Base-by-base conservation (phyloP, 1,140 invertebrate species). In the Cylas formicarius region DNA sequence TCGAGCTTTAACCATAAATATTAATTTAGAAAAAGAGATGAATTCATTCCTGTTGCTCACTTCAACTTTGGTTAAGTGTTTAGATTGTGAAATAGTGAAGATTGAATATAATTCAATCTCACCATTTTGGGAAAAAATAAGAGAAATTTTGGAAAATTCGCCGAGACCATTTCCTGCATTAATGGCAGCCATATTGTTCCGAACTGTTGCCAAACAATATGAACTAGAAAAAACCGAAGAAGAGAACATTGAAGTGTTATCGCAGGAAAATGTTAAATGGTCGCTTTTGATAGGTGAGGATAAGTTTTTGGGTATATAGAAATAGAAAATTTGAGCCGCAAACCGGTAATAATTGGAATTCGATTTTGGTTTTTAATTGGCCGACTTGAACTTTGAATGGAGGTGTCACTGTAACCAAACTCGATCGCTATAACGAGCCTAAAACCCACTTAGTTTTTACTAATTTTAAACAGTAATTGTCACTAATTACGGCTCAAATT, bases 201-300 rank as follows among this genome's bases (percentile, higher is more conserved):
- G 84, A 62, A 75, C 75, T 17, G 81, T 87, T n/a, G 74, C 76
- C 19, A 62, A 72, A 22, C 67, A 57, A 13, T 56, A 76, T 13
- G 71, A 79, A 47, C 68, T 60, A 43, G 71, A 73, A 52, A 58
- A 65, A 19, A 62, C 61, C 0, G 33, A 45, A 20, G 41, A 39
- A 18, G 74, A 78, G 33, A 61, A 65, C 49, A 52, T 93, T 84
- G 90, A 93, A 66, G 81, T 81, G 42, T 72, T 93, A 13, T 85
- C 86, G 10, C 77, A 84, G 46, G 90, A 94, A 60, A 78, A 81
- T 52, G 83, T 87, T 42, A 77, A 85, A 60, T 94, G 91, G 84
- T 83, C 82, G 14, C 63, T 90, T 19, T 66, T 94, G 6, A 83
- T 89, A 14, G 84, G 82, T 44, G 20, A 20, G 34, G n/a, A n/a